Conservation (phyloP, 2,797 vertebrate species). For the Selene dorsalis region DNA sequence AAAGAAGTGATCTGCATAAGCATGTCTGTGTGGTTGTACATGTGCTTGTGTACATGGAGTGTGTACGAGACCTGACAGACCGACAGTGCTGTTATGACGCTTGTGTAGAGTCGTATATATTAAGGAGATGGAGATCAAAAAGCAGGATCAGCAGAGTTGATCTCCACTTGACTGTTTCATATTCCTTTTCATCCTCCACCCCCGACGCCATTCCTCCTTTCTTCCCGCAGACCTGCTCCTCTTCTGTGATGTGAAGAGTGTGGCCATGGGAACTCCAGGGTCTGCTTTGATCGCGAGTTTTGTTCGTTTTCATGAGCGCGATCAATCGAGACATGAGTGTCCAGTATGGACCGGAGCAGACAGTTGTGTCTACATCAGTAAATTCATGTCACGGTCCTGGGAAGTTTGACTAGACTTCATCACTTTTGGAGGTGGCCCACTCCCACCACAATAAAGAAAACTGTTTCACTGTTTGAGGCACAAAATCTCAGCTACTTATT, state of each 20-base stretch:
- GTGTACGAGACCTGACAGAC: constrained; percentile 12
- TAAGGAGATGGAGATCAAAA: constrained; percentile 70
- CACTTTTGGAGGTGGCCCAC: constrained; percentile 1
- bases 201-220: constrained; percentile 31
- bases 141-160: constrained; percentile 72
- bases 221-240: constrained; percentile 52
- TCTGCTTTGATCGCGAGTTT: constrained; percentile 70
- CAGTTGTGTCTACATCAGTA: constrained; percentile 23
- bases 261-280: constrained; percentile 47
- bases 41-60: constrained; percentile 21
- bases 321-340: constrained; percentile 37
- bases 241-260: constrained; percentile 64
- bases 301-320: constrained; percentile 54
- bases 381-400: constrained; percentile 13
- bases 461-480: constrained; percentile 1
- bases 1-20: constrained; percentile 23
- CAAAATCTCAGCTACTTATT: neutral
- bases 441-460: constrained; percentile 12
- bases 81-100: neutral
- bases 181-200: constrained; percentile 78
- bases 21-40: neutral
- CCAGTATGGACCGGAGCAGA: constrained; percentile 2
- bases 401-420: constrained; percentile 39
- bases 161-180: constrained; percentile 69
- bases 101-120: constrained; percentile 36